Evolutionary conservation across 2,113 vertebrate genomes (phyloP).

Genomic region (Daboia siamensis): DNA sequence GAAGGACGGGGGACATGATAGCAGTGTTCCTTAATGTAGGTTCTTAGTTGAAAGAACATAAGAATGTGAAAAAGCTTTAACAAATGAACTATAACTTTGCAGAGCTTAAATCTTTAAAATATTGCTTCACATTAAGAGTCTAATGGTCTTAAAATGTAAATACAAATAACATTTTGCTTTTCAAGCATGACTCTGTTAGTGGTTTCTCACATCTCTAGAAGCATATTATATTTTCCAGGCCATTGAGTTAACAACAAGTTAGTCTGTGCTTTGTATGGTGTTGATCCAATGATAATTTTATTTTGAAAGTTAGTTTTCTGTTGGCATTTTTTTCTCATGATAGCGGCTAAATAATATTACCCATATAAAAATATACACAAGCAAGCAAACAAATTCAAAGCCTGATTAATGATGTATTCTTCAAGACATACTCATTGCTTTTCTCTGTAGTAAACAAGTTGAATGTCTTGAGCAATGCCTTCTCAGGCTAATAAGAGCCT

Average conservation of each 20-base stretch:
- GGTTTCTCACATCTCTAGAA: slow-evolving; percentile 61
- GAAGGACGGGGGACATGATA: no score
- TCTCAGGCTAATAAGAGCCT: not conserved
- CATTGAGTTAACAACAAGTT: slow-evolving; percentile 57
- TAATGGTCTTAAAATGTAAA: slow-evolving; percentile 59
- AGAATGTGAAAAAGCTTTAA: slow-evolving; percentile 36
- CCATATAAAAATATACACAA: not conserved
- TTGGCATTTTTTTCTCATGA: not conserved
- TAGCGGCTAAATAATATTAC: slow-evolving; percentile 16
- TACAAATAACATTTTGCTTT: slow-evolving; percentile 45
- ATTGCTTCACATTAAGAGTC: slow-evolving; percentile 50
- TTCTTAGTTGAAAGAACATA: not conserved
- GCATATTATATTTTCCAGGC: slow-evolving; percentile 63
- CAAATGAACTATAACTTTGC: slow-evolving; percentile 35
- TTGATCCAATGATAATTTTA: slow-evolving; percentile 57
- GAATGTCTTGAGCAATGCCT: not conserved
- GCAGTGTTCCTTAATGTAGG: no score
- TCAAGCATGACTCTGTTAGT: slow-evolving; percentile 61
- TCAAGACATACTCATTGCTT: no score
- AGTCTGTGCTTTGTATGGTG: slow-evolving; percentile 57
- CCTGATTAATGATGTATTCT: not conserved
- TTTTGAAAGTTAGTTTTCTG: slow-evolving; percentile 32
- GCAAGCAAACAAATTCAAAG: not conserved
- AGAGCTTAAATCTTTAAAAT: slow-evolving; percentile 55
- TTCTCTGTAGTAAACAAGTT: not conserved